phyloP scores from a whole-genome alignment of 1,140 invertebrate species.

The Drosophila hydei region DNA sequence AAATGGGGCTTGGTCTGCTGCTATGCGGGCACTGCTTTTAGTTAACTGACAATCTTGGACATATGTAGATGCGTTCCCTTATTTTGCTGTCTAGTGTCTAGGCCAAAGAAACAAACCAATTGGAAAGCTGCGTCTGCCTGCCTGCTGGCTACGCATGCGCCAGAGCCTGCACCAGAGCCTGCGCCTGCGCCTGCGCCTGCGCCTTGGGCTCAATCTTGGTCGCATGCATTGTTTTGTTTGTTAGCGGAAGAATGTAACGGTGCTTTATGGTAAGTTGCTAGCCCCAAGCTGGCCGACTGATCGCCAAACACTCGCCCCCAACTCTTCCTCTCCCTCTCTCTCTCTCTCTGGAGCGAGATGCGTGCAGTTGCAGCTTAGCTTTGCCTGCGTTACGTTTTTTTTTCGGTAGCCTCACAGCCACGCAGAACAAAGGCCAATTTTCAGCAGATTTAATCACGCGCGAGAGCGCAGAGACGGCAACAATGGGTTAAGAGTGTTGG shows the following conservation, averaged over 20 bases:
- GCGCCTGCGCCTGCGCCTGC: constrained; percentile 48
- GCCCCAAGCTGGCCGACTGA: constrained; percentile 44
- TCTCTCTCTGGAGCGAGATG: constrained; percentile 17
- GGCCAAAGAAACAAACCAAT: constrained; percentile 39
- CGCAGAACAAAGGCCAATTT: constrained; percentile 78
- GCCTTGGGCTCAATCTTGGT: constrained; percentile 47
- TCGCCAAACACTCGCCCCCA: constrained; percentile 1
- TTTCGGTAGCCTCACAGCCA: constrained; percentile 54
- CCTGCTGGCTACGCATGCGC: constrained; percentile 61
- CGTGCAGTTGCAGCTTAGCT: constrained; percentile 43
- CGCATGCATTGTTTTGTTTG: constrained; percentile 71
- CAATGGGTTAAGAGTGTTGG: constrained; percentile 62
- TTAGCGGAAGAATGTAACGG: constrained; percentile 78
- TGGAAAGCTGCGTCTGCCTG: constrained; percentile 44
- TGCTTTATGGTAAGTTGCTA: constrained; percentile 80
- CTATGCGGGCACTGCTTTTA: neutral
- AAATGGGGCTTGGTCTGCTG: neutral
- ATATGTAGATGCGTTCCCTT: constrained; percentile 17
- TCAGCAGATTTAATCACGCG: constrained; percentile 80
- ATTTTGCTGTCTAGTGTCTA: constrained; percentile 39
- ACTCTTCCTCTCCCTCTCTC: neutral
- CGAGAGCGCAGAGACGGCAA: constrained; percentile 56
- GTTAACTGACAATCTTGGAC: neutral
- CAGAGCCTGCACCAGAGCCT: constrained; percentile 19
- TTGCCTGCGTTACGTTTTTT: constrained; percentile 39